Base-by-base conservation (phyloP, 2,113 vertebrate genomes). In the Jacana jacana region DNA sequence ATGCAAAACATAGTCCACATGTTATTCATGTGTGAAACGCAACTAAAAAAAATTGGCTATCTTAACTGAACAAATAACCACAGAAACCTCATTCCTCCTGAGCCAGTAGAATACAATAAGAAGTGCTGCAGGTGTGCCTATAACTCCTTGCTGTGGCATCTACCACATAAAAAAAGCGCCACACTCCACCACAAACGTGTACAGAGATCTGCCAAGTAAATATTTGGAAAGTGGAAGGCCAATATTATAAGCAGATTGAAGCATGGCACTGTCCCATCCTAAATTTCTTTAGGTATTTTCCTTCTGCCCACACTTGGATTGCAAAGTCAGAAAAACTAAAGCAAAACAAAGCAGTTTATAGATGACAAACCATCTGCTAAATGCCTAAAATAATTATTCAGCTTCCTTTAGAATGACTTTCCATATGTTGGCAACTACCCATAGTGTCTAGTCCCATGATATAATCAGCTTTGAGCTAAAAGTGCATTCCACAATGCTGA, bases 361-460 rank as follows among this genome's bases (percentile, higher is more conserved):
- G 82, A 85, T 46, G 55, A 93, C 57, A 93, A 91, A 76, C 92
- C 91, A 96, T 72, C 75, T 95, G 92, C 63, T 88, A 85, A 91
- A 95, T 89, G 86, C 84, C 91, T 81, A 89, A 89, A 94, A 96
- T 85, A 79, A 94, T 95, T 88, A 91, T 40, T 78, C 57, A n/a
- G 52, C 76, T 88, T 93, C 82, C 82, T 81, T 85, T 86, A 88
- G 64, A 95, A 90, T 86, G 86, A 89, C 57, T 93, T 91, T 35
- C 90, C 88, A 73, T 88, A 91, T 88, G 90, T 61, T 91, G 63
- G 39, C 85, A 69, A 80, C 71, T 44, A 90, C 40, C 27, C 51
- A 4, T 49, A 86, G 73, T 90, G 73, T 93, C 54, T 86, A 73
- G 18, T 83, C 40, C 49, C 70, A 52, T 35, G 13, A 69, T 64